Percentiles rank a stretch among this genome's conserved stretches.
phyloP scores from a whole-genome alignment of 1,140 invertebrate genomes.

The Dolichoris vasculosae region DNA sequence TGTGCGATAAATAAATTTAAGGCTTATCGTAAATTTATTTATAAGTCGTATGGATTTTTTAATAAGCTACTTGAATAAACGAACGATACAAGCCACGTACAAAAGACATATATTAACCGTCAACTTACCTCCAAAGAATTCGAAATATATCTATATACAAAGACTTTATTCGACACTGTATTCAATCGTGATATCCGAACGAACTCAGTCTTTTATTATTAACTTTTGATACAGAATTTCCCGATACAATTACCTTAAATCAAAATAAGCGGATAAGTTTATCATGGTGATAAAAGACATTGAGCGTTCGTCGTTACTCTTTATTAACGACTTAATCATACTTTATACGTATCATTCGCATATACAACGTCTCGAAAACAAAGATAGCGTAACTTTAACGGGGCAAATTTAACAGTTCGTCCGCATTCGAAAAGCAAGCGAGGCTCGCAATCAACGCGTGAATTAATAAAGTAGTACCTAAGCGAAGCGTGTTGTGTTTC shows the following conservation, averaged over 20 bases:
- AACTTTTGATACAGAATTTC: neutral
- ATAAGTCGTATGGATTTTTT: too few relatives aligned
- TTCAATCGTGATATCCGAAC: neutral
- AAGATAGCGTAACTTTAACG: neutral
- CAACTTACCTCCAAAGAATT: neutral
- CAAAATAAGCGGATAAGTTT: constrained; percentile 16
- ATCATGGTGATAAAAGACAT: neutral
- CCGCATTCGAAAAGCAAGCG: constrained; percentile 25
- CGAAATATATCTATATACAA: neutral
- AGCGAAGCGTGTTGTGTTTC: neutral
- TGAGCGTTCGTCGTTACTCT: constrained; percentile 1
- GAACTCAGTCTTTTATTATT: neutral
- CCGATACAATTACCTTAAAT: constrained; percentile 4
- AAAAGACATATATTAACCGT: too few relatives aligned
- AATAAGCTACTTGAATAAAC: too few relatives aligned
- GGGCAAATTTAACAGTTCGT: neutral
- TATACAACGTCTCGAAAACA: neutral
- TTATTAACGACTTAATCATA: constrained; percentile 27
- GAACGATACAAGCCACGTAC: too few relatives aligned
- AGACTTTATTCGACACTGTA: neutral
- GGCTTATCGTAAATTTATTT: too few relatives aligned
- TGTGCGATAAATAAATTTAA: too few relatives aligned
- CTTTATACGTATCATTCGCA: neutral
- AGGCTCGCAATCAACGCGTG: constrained; percentile 7
- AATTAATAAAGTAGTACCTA: constrained; percentile 52